These are phyloP conservation scores for Cynodonichthys magdalenae DNA, from an alignment of 2,797 vertebrate genomes.

Conservation along the genomic window DNA sequence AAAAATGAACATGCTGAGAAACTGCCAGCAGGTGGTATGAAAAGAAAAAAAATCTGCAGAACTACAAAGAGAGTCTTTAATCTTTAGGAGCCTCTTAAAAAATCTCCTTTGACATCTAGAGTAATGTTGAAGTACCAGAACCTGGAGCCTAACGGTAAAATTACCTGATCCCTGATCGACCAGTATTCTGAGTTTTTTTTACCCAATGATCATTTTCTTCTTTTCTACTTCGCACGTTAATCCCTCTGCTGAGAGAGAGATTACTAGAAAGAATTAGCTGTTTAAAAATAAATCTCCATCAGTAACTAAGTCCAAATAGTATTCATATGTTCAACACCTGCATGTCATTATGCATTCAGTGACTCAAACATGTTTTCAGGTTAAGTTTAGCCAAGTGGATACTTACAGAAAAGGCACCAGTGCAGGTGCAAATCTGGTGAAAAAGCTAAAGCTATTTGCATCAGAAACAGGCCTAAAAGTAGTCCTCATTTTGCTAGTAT, in stretches of 20 bases:
- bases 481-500: not conserved
- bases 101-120: conserved; percentile 47
- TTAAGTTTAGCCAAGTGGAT: not conserved
- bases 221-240: conserved; percentile 12
- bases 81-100: conserved; percentile 54
- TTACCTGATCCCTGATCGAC: conserved; percentile 19
- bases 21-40: conserved; percentile 61
- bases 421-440: conserved; percentile 30
- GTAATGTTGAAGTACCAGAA: conserved; percentile 51
- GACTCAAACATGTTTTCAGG: conserved; percentile 15
- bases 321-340: conserved; percentile 60
- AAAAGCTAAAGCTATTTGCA: conserved; percentile 5
- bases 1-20: conserved; percentile 41
- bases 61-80: conserved; percentile 60
- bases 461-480: not conserved
- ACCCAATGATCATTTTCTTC: conserved; percentile 7
- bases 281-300: conserved; percentile 47
- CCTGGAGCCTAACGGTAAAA: conserved; percentile 38
- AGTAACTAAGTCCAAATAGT: conserved; percentile 28
- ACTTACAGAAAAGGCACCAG: not conserved
- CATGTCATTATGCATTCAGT: conserved; percentile 12
- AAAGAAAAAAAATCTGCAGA: conserved; percentile 29
- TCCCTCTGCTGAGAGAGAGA: conserved; percentile 37
- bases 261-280: conserved; percentile 74
- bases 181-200: conserved; percentile 24